These are phyloP conservation scores for Mastomys natalensis DNA, from an alignment of 2,113 vertebrate genomes.

Conservation along the genomic window DNA sequence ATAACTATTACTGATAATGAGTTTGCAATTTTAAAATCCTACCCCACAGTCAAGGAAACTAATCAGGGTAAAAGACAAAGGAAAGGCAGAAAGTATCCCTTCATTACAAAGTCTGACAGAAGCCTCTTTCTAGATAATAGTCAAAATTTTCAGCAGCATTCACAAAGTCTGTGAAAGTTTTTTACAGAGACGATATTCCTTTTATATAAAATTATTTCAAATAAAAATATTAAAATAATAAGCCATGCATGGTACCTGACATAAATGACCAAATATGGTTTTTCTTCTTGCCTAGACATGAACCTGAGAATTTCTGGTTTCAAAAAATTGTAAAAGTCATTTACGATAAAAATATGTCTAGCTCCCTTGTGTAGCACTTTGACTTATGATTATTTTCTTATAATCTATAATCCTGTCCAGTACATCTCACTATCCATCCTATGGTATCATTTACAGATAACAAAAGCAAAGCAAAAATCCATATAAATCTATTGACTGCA, in stretches of 20 bases:
- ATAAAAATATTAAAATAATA: not conserved
- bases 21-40: not conserved
- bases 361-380: not conserved
- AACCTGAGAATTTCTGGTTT: not conserved
- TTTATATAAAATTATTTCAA: not conserved
- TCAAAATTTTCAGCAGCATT: not conserved
- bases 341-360: not conserved
- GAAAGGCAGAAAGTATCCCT: not conserved
- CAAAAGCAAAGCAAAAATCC: not conserved
- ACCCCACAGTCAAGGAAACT: not conserved
- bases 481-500: not conserved
- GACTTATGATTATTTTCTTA: not conserved
- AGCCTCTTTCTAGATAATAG: not conserved
- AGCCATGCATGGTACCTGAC: not conserved
- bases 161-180: not conserved
- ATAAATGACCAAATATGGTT: not conserved
- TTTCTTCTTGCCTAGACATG: not conserved
- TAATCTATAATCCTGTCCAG: not conserved
- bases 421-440: too few species aligned
- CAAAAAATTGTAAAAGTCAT: not conserved
- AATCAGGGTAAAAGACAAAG: not conserved
- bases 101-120: not conserved
- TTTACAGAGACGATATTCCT: not conserved
- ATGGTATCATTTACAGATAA: not conserved
- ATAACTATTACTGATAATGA: not conserved